Evolutionary conservation across 2,113 vertebrate genomes (phyloP).

Genomic region (Maccullochella peelii): DNA sequence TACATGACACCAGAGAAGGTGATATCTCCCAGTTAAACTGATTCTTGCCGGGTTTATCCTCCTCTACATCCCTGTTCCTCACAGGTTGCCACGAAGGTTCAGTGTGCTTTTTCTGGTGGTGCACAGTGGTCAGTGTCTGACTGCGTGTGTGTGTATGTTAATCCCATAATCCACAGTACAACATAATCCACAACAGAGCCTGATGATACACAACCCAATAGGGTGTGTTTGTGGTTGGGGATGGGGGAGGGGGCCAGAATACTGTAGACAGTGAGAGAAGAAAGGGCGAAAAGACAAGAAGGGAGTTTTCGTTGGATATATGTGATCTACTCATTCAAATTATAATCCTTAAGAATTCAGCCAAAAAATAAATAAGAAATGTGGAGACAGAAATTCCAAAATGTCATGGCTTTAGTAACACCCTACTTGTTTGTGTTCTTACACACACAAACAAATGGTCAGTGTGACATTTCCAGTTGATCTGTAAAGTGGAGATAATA

Average conservation of each 20-base stretch:
- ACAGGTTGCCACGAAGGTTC: not conserved
- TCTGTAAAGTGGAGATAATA: conserved; percentile 24
- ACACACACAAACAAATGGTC: not conserved
- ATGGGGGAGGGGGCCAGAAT: not conserved
- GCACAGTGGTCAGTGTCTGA: conserved; percentile 34
- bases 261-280: not conserved
- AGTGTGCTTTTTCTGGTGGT: conserved; percentile 3
- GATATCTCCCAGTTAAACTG: not conserved
- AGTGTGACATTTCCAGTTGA: conserved; percentile 38
- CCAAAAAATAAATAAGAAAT: not conserved
- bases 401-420: not conserved
- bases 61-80: not conserved
- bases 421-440: not conserved
- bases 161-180: conserved; percentile 66
- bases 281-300: not conserved
- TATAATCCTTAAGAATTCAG: not conserved
- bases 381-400: not conserved
- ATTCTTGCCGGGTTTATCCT: not conserved
- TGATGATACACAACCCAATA: not conserved
- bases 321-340: not conserved
- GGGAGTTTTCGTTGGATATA: not conserved
- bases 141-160: conserved; percentile 25
- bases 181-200: conserved; percentile 51
- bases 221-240: not conserved
- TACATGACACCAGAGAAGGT: not conserved